Evolutionary conservation across 2,113 vertebrate genomes (phyloP).

Genomic region (Mustelus asterias): DNA sequence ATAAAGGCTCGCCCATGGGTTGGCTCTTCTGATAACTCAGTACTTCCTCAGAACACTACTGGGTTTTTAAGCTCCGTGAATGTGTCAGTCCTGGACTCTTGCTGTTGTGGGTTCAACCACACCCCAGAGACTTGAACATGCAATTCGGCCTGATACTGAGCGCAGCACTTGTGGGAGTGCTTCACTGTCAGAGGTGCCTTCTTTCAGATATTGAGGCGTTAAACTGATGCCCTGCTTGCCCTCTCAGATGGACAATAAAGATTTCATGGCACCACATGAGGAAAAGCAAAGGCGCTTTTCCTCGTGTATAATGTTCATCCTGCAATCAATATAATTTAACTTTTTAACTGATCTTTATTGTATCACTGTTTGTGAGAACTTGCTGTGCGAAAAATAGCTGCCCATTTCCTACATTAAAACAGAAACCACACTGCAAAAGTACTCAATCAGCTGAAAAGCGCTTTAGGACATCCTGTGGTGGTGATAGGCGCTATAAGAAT

Average conservation of each 20-base stretch:
- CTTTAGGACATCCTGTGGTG: background rate
- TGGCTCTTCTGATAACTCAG: background rate
- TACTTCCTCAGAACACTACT: background rate
- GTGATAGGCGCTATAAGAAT: background rate
- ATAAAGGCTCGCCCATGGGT: background rate
- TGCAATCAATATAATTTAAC: background rate
- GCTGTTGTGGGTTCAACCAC: background rate
- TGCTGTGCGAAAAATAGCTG: background rate
- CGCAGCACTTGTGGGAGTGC: background rate
- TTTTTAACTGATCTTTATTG: background rate
- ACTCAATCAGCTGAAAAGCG: background rate
- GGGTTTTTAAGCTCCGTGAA: background rate
- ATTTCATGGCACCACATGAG: background rate
- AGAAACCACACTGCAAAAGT: background rate
- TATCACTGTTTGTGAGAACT: background rate
- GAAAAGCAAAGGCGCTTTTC: background rate
- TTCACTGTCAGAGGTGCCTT: background rate
- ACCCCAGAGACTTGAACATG: background rate
- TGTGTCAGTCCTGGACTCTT: background rate
- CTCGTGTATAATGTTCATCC: background rate
- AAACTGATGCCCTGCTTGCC: background rate
- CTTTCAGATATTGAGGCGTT: background rate
- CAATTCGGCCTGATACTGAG: background rate
- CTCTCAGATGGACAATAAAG: background rate
- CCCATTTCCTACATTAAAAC: background rate